Conservation (phyloP, 2,797 vertebrate genomes). For the Hippocampus kuda region DNA sequence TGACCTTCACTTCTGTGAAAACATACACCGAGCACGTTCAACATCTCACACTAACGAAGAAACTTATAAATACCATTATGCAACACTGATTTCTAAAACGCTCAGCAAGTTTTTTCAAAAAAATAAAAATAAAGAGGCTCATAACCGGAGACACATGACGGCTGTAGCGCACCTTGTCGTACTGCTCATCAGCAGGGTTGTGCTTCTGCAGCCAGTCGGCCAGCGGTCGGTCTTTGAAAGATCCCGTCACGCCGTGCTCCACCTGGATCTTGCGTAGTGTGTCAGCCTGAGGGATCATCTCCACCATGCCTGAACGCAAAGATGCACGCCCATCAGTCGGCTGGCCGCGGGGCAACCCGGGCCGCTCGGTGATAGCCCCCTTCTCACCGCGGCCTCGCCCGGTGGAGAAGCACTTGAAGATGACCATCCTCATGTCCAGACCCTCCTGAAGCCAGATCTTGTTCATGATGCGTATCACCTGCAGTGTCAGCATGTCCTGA, state of each 20-base stretch:
- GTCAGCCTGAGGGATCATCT: constrained; percentile 93
- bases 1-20: too few relatives aligned
- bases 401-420: constrained; percentile 91
- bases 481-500: constrained; percentile 95
- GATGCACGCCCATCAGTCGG: constrained; percentile 2
- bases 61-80: too few relatives aligned
- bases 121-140: too few relatives aligned
- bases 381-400: constrained; percentile 79
- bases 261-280: constrained; percentile 95
- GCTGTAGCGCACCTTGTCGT: constrained; percentile 77
- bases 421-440: constrained; percentile 96
- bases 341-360: background rate
- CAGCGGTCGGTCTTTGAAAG: constrained; percentile 88
- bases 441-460: constrained; percentile 98
- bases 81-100: too few relatives aligned
- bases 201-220: constrained; percentile 95
- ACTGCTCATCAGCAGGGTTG: constrained; percentile 86
- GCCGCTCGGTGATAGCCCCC: background rate
- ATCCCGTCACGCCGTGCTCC: constrained; percentile 91
- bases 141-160: too few relatives aligned
- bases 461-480: constrained; percentile 97
- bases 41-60: too few relatives aligned
- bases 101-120: too few relatives aligned
- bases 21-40: too few relatives aligned
- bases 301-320: constrained; percentile 84